Conservation (phyloP, 2,888 invertebrate genomes). For the Petrolisthes manimaculis region DNA sequence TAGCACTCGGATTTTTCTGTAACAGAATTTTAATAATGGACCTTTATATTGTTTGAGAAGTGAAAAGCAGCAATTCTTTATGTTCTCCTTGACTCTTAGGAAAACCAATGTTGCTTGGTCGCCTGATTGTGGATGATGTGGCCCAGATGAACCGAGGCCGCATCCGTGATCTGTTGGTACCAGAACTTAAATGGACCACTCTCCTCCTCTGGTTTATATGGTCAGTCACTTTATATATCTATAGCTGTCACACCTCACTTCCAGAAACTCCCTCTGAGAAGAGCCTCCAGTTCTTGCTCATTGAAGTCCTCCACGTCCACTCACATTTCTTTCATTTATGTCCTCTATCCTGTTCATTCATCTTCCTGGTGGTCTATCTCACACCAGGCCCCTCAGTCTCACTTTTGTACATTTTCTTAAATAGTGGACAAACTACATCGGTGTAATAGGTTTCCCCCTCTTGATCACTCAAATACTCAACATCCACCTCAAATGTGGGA, state of each 20-base stretch:
- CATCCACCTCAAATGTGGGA: too few species aligned
- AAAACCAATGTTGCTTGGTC: conserved; percentile 87
- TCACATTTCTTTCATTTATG: not conserved
- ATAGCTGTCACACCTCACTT: too few species aligned
- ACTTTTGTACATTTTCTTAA: not conserved
- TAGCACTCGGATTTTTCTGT: too few species aligned
- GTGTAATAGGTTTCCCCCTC: too few species aligned
- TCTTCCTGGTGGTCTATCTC: not conserved
- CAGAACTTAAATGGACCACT: conserved; percentile 86
- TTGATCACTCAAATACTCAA: too few species aligned
- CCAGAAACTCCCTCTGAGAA: too few species aligned
- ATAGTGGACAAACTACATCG: too few species aligned
- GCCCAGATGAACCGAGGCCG: conserved; percentile 68
- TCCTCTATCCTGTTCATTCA: not conserved
- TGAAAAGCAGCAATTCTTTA: too few species aligned
- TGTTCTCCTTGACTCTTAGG: conserved; percentile 31
- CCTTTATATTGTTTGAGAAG: too few species aligned
- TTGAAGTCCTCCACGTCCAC: not conserved
- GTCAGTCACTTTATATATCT: conserved; percentile 72
- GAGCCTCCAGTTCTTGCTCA: not conserved
- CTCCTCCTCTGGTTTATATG: conserved; percentile 93
- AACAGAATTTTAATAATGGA: too few species aligned
- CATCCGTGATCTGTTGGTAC: conserved; percentile 69
- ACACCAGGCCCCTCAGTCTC: too few species aligned
- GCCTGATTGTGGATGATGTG: conserved; percentile 81